A percentile compares a stretch with the other conserved stretches of the same genome.
Evolutionary conservation across 1,140 invertebrate species (phyloP).

Genomic region (Cotesia glomerata): DNA sequence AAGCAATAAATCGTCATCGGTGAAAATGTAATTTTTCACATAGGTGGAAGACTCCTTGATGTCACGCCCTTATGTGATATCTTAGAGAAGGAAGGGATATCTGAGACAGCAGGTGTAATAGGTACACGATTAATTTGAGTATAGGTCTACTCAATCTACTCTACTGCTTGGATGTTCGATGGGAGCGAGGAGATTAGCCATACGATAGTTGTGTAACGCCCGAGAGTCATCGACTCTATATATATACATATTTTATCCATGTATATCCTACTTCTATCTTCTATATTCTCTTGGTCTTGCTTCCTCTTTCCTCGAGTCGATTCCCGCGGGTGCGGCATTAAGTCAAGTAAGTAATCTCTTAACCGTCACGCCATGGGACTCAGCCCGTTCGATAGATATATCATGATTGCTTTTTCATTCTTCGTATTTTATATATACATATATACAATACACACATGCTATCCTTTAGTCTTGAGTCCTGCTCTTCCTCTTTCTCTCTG

Average conservation of each 20-base stretch:
- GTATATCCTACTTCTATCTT: background rate
- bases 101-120: conserved; percentile 30
- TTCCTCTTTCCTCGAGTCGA: conserved; percentile 7
- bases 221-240: conserved; percentile 5
- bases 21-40: background rate
- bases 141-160: background rate
- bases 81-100: conserved; percentile 18
- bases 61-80: conserved; percentile 35
- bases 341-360: conserved; percentile 51
- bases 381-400: conserved; percentile 42
- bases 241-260: background rate
- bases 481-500: conserved; percentile 11
- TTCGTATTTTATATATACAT: too few relatives aligned
- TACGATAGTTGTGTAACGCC: conserved; percentile 19
- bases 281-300: background rate
- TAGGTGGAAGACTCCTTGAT: background rate
- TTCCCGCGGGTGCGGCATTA: conserved; percentile 35
- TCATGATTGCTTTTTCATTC: conserved; percentile 51
- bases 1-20: background rate
- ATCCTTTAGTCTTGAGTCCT: background rate
- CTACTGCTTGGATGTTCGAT: conserved; percentile 29
- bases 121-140: conserved; percentile 26
- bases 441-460: too few relatives aligned
- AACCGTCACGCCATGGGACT: conserved; percentile 47
- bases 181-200: conserved; percentile 30